Evolutionary conservation across 2,888 invertebrate species (phyloP).

Genomic region (Tromatobia lineatoria): DNA sequence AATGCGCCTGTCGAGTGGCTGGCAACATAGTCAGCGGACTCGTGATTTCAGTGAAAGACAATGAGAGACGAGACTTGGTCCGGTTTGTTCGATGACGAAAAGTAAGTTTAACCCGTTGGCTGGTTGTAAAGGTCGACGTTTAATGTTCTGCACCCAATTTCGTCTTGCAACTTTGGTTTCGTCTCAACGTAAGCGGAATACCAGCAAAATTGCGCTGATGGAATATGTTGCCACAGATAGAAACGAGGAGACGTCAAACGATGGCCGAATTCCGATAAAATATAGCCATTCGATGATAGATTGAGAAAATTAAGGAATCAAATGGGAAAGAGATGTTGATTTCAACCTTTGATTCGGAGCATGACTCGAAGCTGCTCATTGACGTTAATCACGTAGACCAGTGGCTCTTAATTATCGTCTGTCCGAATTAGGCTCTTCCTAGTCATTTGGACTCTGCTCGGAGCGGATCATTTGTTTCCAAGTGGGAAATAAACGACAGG

Average conservation of each 20-base stretch:
- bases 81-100: conserved; percentile 61
- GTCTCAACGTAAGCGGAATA: conserved; percentile 21
- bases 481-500: background rate
- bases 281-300: background rate
- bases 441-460: conserved; percentile 18
- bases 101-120: conserved; percentile 33
- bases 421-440: conserved; percentile 8
- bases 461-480: background rate
- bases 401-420: conserved; percentile 28
- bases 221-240: conserved; percentile 9
- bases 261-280: conserved; percentile 16
- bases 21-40: conserved; percentile 25
- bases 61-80: conserved; percentile 49
- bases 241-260: background rate
- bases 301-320: background rate
- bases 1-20: conserved; percentile 42
- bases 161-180: conserved; percentile 30
- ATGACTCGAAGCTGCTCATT: conserved; percentile 14
- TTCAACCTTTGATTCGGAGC: conserved; percentile 8
- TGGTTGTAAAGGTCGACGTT: conserved; percentile 62
- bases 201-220: conserved; percentile 33
- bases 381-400: conserved; percentile 15
- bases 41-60: conserved; percentile 50
- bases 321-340: background rate
- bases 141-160: conserved; percentile 57